Base-by-base conservation (phyloP, 2,888 invertebrate genomes). In the Epistrophe grossulariae region DNA sequence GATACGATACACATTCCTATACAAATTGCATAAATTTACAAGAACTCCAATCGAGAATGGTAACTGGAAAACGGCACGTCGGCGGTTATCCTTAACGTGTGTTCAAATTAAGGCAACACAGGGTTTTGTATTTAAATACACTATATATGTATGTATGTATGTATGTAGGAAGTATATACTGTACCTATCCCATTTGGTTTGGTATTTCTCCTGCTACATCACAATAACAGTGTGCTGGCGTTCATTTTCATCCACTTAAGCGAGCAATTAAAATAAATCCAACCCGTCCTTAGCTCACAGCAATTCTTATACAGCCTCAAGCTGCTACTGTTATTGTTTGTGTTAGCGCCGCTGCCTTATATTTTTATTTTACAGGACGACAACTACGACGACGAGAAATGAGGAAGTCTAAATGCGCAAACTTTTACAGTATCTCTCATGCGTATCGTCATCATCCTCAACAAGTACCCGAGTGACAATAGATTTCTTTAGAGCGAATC, bases 181-280 rank as follows among this genome's bases (percentile, higher is more conserved):
- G n/a, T 24, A 57, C 40, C 71, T 62, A 15, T 15, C 13, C 31
- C 19, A 35, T 77, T 64, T 50, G 40, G 31, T 11, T 60, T 17
- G 31, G 3, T 24, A 24, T 24, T 38, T 35, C 15, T 13, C 17
- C 60, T 17, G 28, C 28, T 55, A 9, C 50, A 35, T 57, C 24
- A 45, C 66, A 24, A 19, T 28, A 38, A 38, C 40, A 19, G 13
- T 28, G 13, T 28, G 24, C 64, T 85, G 68, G 38, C 78, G 64
- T 87, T 87, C 76, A 79, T 83, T 87, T 83, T 68, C 83, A 83
- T 87, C 83, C 83, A 87, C 87, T 87, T 87, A 83, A 79, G 87
- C 76, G 76, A 83, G 83, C 87, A 87, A 87, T 87, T 87, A 87
- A 87, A 87, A 87, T 87, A 83, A 83, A 87, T 83, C 83, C 76